Conservation (phyloP, 1,140 invertebrate species). For the Chironomus tepperi region DNA sequence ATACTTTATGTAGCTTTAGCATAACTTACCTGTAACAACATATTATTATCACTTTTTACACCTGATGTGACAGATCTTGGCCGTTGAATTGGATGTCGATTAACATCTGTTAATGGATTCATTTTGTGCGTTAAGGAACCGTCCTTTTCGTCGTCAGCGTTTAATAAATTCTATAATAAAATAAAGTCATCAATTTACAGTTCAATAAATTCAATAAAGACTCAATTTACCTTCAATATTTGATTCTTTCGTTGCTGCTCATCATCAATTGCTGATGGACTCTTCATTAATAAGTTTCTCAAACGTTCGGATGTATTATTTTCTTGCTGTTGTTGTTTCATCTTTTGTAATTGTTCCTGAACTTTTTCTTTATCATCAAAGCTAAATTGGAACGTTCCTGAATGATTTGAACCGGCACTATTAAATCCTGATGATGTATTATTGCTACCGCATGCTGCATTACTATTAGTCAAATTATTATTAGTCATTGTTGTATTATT, state of each 20-base stretch:
- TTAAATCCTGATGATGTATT: slow-evolving; percentile 38
- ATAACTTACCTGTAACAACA: slow-evolving; percentile 62
- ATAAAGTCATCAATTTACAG: slow-evolving; percentile 19
- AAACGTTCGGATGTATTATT: slow-evolving; percentile 52
- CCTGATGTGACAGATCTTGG: slow-evolving; percentile 23
- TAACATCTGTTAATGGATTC: slow-evolving; percentile 31
- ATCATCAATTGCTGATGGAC: slow-evolving; percentile 40
- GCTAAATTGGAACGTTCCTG: slow-evolving; percentile 34
- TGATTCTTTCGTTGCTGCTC: slow-evolving; percentile 41
- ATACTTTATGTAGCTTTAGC: slow-evolving; percentile 26
- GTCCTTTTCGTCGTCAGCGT: slow-evolving; percentile 74
- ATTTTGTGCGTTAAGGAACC: slow-evolving; percentile 26
- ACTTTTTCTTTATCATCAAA: slow-evolving; percentile 34
- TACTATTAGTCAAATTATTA: slow-evolving; percentile 11
- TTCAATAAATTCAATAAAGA: neutral
- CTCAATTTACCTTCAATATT: slow-evolving; percentile 27
- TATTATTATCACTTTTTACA: slow-evolving; percentile 53
- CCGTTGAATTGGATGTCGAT: slow-evolving; percentile 16
- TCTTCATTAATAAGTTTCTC: slow-evolving; percentile 50
- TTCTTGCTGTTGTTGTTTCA: slow-evolving; percentile 25
- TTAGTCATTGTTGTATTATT: slow-evolving; percentile 29
- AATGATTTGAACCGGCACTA: slow-evolving; percentile 27
- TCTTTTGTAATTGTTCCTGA: slow-evolving; percentile 39
- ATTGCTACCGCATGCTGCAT: slow-evolving; percentile 25
- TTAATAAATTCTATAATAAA: slow-evolving; percentile 57